phyloP scores from a whole-genome alignment of 1,140 invertebrate species.

The Hylaeus anthracinus region DNA sequence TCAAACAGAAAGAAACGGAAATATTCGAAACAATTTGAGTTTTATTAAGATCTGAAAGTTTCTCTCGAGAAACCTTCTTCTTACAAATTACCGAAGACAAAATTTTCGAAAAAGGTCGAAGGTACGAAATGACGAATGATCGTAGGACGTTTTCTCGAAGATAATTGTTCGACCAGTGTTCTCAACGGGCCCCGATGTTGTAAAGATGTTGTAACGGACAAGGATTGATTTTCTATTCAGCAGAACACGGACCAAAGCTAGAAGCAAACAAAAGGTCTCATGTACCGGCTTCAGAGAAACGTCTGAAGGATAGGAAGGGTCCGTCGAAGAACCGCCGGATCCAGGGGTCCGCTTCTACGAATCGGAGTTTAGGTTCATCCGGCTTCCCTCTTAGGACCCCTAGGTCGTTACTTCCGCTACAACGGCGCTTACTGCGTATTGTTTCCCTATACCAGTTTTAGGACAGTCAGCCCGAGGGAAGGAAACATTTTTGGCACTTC shows the following conservation, averaged over 20 bases:
- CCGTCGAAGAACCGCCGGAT: constrained; percentile 1
- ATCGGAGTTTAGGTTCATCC: constrained; percentile 45
- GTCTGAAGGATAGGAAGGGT: constrained; percentile 6
- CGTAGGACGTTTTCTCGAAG: not conserved
- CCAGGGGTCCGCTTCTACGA: constrained; percentile 34
- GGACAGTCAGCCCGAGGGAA: constrained; percentile 1
- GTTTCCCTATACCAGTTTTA: constrained; percentile 33
- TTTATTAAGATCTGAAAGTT: too few species aligned
- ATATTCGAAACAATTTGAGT: too few species aligned
- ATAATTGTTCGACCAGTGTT: not conserved
- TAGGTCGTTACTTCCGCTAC: constrained; percentile 45
- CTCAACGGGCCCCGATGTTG: not conserved
- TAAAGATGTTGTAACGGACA: not conserved
- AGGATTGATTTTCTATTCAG: constrained; percentile 30
- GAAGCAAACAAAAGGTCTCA: constrained; percentile 18
- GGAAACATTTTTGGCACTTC: constrained; percentile 34
- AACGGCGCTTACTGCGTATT: constrained; percentile 5
- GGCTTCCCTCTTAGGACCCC: constrained; percentile 40
- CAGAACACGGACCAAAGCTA: not conserved
- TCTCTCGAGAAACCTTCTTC: too few species aligned
- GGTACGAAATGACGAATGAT: not conserved
- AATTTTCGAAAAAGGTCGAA: too few species aligned
- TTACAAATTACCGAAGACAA: too few species aligned
- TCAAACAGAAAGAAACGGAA: too few species aligned
- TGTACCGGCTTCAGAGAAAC: not conserved